Percentiles rank a stretch among this genome's conserved stretches.
Conservation (phyloP, 2,888 invertebrate species). For the Tanaodytes sp. region DNA sequence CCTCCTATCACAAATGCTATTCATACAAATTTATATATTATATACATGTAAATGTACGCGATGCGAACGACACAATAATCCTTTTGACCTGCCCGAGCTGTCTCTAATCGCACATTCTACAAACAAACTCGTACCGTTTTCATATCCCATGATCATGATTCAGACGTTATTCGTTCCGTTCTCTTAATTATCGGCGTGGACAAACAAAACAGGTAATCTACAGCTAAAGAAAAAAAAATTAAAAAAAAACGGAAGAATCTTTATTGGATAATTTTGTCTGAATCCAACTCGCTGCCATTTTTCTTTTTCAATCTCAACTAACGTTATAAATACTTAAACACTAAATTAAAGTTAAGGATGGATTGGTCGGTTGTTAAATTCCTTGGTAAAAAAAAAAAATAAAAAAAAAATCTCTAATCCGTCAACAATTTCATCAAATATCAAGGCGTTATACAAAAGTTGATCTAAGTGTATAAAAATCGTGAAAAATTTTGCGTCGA, state of each 20-base stretch:
- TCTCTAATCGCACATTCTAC: conserved; percentile 63
- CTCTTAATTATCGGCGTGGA: conserved; percentile 30
- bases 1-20: conserved; percentile 48
- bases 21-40: conserved; percentile 50
- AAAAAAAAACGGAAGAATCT: conserved; percentile 9
- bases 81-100: conserved; percentile 72
- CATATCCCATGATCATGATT: conserved; percentile 28
- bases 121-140: conserved; percentile 38
- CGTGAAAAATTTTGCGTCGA: conserved; percentile 21
- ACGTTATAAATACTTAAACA: conserved; percentile 36
- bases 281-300: too few species aligned
- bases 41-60: conserved; percentile 52
- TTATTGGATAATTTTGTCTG: too few species aligned
- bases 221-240: neutral
- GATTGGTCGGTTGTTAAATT: conserved; percentile 24
- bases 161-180: conserved; percentile 21
- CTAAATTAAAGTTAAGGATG: conserved; percentile 25
- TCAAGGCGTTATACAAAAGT: conserved; percentile 25
- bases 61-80: conserved; percentile 52
- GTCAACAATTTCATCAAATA: conserved; percentile 25
- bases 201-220: conserved; percentile 35
- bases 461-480: conserved; percentile 34
- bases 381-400: neutral
- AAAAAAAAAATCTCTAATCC: conserved; percentile 6
- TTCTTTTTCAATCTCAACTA: conserved; percentile 15